These are phyloP conservation scores for Dascillus cervinus DNA, from an alignment of 2,888 invertebrate genomes.

Conservation along the genomic window DNA sequence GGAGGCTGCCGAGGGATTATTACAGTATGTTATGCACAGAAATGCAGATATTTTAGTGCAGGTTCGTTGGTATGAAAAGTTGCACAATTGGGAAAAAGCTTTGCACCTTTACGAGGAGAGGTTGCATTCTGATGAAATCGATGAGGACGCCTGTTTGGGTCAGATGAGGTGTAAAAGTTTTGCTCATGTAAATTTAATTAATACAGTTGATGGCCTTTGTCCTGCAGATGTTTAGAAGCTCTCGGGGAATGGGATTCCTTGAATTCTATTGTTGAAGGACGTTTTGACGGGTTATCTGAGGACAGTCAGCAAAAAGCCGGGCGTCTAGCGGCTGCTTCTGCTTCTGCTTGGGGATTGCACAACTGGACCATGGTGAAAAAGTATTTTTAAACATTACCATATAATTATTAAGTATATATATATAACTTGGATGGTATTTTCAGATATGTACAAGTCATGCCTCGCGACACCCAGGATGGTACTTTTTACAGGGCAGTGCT, in stretches of 20 bases:
- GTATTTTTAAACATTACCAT: slow-evolving; percentile 35
- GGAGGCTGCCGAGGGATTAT: slow-evolving; percentile 90
- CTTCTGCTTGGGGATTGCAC: slow-evolving; percentile 93
- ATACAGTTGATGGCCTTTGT: too few species aligned
- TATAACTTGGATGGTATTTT: neutral
- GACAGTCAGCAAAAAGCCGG: slow-evolving; percentile 65
- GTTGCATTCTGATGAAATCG: slow-evolving; percentile 52
- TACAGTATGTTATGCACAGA: slow-evolving; percentile 83
- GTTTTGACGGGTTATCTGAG: slow-evolving; percentile 58
- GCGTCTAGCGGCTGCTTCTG: slow-evolving; percentile 84
- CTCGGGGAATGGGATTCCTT: slow-evolving; percentile 92
- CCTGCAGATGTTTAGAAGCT: slow-evolving; percentile 81
- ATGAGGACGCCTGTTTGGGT: slow-evolving; percentile 78
- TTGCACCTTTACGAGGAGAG: slow-evolving; percentile 77
- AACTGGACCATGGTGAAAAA: slow-evolving; percentile 93
- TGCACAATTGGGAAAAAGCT: slow-evolving; percentile 98
- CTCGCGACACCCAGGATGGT: slow-evolving; percentile 90
- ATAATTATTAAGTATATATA: neutral
- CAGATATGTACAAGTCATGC: slow-evolving; percentile 71
- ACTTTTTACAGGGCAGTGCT: slow-evolving; percentile 93
- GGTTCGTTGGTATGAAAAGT: slow-evolving; percentile 97
- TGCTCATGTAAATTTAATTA: neutral
- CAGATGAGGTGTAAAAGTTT: slow-evolving; percentile 65
- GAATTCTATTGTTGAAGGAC: slow-evolving; percentile 69
- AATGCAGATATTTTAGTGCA: slow-evolving; percentile 58